phyloP scores from a whole-genome alignment of 2,888 invertebrate genomes.

The Horisme vitalbata region DNA sequence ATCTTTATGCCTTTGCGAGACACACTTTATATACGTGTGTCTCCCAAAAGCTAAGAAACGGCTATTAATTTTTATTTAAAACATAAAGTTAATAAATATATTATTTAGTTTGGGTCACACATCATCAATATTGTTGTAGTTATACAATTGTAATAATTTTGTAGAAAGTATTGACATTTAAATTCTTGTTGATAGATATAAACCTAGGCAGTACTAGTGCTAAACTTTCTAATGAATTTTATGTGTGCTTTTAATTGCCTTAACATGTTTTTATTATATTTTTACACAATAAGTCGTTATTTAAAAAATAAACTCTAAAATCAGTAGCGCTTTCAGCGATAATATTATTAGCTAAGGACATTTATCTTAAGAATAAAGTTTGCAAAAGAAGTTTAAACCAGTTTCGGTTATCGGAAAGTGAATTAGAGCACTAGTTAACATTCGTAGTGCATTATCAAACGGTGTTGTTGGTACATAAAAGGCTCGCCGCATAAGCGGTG shows the following conservation, averaged over 20 bases:
- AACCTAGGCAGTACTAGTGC: too few species aligned
- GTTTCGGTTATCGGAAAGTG: slow-evolving; percentile 4
- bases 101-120: slow-evolving; percentile 10
- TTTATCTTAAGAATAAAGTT: neutral
- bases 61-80: too few species aligned
- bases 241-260: slow-evolving; percentile 1
- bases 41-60: too few species aligned
- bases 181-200: slow-evolving; percentile 22
- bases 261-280: too few species aligned
- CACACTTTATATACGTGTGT: too few species aligned
- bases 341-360: too few species aligned
- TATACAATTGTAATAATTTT: slow-evolving; percentile 27
- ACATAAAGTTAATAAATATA: too few species aligned
- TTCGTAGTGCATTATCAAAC: slow-evolving; percentile 14
- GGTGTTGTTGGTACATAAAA: slow-evolving; percentile 7
- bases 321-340: too few species aligned
- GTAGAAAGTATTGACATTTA: slow-evolving; percentile 34
- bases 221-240: slow-evolving; percentile 15
- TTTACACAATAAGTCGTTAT: too few species aligned
- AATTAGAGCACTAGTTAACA: slow-evolving; percentile 12
- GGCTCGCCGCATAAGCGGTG: slow-evolving; percentile 1
- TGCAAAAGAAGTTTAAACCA: neutral
- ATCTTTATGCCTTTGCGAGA: too few species aligned
- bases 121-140: slow-evolving; percentile 20
- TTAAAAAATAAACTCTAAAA: too few species aligned